Evolutionary conservation across 2,113 vertebrate genomes (phyloP).

Genomic region (Coracopsis vasa): DNA sequence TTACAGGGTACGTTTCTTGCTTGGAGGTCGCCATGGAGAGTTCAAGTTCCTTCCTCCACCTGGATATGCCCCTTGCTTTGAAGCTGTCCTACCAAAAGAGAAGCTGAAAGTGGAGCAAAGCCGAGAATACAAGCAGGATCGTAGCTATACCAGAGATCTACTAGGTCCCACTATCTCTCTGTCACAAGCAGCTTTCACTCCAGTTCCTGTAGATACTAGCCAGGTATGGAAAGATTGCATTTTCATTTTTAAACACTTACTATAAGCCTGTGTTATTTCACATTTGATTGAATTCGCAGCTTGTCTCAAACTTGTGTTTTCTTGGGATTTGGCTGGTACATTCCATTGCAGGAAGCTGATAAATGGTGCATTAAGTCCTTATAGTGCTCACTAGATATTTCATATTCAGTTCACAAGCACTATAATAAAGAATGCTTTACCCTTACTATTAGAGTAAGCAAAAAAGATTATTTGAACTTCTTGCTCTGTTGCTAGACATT

Average conservation of each 20-base stretch:
- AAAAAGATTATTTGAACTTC: neutral
- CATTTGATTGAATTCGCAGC: neutral
- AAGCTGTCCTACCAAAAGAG: slow-evolving; percentile 91
- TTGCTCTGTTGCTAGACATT: neutral
- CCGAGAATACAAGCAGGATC: slow-evolving; percentile 85
- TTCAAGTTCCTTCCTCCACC: slow-evolving; percentile 96
- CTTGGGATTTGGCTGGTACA: neutral
- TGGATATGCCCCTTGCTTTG: slow-evolving; percentile 92
- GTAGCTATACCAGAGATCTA: slow-evolving; percentile 80
- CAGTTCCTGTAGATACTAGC: slow-evolving; percentile 90
- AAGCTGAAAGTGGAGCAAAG: slow-evolving; percentile 91
- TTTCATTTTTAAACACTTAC: neutral
- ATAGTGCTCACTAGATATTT: neutral
- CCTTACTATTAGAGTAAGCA: neutral
- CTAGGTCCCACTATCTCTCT: slow-evolving; percentile 88
- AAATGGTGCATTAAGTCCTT: neutral
- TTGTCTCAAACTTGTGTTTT: neutral
- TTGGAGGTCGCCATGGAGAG: slow-evolving; percentile 93
- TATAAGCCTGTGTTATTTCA: neutral
- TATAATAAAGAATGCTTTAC: neutral
- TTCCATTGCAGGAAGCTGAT: neutral
- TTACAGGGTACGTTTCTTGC: slow-evolving; percentile 87
- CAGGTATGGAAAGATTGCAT: slow-evolving; percentile 75
- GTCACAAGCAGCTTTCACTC: slow-evolving; percentile 93
- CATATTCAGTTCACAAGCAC: neutral